Conservation (phyloP, 1,140 invertebrate species). For the Pristionchus pacificus region DNA sequence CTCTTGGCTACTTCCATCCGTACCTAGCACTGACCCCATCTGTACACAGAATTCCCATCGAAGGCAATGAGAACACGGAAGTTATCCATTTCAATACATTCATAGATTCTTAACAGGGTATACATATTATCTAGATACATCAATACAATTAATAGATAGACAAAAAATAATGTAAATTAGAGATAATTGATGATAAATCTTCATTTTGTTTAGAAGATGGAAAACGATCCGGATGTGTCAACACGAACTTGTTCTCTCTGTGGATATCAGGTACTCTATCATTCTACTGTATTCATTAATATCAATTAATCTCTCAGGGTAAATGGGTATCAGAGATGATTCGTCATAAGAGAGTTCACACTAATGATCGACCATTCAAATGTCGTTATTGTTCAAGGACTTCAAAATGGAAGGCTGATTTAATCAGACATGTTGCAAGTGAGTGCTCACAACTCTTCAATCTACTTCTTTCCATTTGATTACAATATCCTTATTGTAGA, state of each 20-base stretch:
- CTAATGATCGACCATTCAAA: slow-evolving; percentile 56
- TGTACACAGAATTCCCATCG: background rate
- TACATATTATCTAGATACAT: too few relatives aligned
- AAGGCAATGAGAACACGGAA: background rate
- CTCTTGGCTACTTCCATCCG: background rate
- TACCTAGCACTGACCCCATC: background rate
- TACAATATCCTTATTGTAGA: slow-evolving; percentile 37
- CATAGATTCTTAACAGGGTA: too few relatives aligned
- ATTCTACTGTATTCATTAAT: background rate
- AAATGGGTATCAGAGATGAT: slow-evolving; percentile 58
- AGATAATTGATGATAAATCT: slow-evolving; percentile 20
- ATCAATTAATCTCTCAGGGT: slow-evolving; percentile 16
- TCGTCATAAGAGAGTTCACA: slow-evolving; percentile 55
- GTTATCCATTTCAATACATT: too few relatives aligned
- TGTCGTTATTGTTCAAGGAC: slow-evolving; percentile 55
- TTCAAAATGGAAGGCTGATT: slow-evolving; percentile 56
- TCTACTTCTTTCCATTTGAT: too few relatives aligned
- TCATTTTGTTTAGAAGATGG: slow-evolving; percentile 43
- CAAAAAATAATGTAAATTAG: too few relatives aligned
- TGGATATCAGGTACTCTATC: slow-evolving; percentile 45
- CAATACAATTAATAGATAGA: too few relatives aligned
- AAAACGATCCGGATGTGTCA: slow-evolving; percentile 55
- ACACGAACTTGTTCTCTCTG: slow-evolving; percentile 56
- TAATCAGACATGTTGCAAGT: slow-evolving; percentile 57
- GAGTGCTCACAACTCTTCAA: too few relatives aligned